Conservation (phyloP, 2,797 vertebrate genomes). For the Coregonus sp. region DNA sequence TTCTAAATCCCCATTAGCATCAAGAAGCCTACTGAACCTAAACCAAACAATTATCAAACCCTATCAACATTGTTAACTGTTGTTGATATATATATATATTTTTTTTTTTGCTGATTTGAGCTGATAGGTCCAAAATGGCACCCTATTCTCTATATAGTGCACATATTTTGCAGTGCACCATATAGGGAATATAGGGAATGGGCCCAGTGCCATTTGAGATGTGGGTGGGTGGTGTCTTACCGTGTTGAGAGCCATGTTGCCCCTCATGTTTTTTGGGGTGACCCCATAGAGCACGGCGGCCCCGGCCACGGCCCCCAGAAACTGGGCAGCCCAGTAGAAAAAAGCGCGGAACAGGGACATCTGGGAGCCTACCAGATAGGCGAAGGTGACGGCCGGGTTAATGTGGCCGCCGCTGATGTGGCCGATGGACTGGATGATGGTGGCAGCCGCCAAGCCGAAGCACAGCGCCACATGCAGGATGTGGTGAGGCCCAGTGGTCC, state of each 20-base stretch:
- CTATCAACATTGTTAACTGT: not conserved
- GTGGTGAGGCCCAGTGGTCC: constrained; percentile 85
- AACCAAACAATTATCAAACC: not conserved
- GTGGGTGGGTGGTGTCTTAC: constrained; percentile 70
- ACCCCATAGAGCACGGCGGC: constrained; percentile 91
- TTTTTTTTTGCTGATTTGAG: not conserved
- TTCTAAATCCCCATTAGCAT: not conserved
- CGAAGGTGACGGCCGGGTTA: constrained; percentile 94
- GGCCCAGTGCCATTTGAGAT: not conserved
- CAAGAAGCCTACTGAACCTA: not conserved
- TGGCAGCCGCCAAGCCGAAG: constrained; percentile 90
- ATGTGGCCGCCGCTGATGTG: constrained; percentile 93
- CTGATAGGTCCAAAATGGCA: not conserved
- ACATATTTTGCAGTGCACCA: not conserved
- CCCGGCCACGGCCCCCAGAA: constrained; percentile 89
- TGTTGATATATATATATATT: not conserved
- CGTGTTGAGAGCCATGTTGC: constrained; percentile 89
- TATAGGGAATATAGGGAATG: not conserved
- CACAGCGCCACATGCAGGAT: constrained; percentile 88
- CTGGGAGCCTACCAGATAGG: constrained; percentile 90
- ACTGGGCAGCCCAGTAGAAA: constrained; percentile 90
- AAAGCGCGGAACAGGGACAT: constrained; percentile 89
- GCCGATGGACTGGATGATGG: constrained; percentile 89
- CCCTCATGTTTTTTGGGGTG: constrained; percentile 85
- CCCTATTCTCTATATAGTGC: not conserved